Base-by-base conservation (phyloP, 2,888 invertebrate species). In the Cylindroiulus punctatus region DNA sequence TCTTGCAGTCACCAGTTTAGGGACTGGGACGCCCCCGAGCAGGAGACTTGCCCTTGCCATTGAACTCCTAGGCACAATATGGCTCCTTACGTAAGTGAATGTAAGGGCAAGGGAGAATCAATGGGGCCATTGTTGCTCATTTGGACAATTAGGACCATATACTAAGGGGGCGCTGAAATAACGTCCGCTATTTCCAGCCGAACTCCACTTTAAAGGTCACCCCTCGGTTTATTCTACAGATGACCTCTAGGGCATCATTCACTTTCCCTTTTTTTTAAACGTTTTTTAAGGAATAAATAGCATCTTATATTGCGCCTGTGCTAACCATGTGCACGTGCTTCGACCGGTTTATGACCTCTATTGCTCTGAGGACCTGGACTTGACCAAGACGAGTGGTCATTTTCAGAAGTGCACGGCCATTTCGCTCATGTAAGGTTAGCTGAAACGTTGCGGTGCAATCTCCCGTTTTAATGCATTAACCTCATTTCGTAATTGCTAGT, bases 311-410 rank as follows among this genome's bases (percentile, higher is more conserved):
- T 44, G 14, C 44, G 10, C 44, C 44, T 8, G 19, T n/a, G 52
- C 52, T 52, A 52, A 52, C 52, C 52, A 52, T 52, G 52, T 52
- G 52, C 52, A 52, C 52, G 52, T 52, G 52, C 52, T 52, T 52
- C 1, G 52, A 7, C 52, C 52, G n/a, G 1, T 52, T 19, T 52
- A 19, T 52, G 52, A 7, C 52, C 17, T 12, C 14, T 5, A 12
- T 5, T 44, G 44, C 8, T 44, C 44, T 1, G 19, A 1, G 3
- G 19, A 52, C 19, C 52, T 52, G 52, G 52, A 52, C 52, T 52
- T n/a, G 52, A 52, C 52, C 52, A n/a, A 14, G 10, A n/a, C 52
- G 3, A 52, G 52, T 52, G 52, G 52, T 52, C 52, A 52, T 52
- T 52, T 52, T n/a, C 19, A 7, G 3, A 7, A 44, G 44, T 44